Evolutionary conservation across 30 jellyfish, hydroid and myxozoan species (phyloP), one percentile per base, ranked within the genome.

Genomic region (Clytia hemisphaerica): DNA sequence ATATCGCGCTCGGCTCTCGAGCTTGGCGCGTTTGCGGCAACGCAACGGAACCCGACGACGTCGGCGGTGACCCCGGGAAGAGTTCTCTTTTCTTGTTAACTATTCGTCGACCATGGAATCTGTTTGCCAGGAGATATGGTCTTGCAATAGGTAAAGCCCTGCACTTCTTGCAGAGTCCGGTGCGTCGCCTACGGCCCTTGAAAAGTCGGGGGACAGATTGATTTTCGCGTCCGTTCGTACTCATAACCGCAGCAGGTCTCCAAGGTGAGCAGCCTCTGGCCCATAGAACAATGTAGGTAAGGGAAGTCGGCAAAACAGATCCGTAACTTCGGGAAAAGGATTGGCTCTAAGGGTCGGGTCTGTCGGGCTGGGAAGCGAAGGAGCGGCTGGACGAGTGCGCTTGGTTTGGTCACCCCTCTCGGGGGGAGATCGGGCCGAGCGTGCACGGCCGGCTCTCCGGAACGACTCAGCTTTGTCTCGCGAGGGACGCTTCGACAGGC

Each of bases 221-320:
- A n/a, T n/a, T n/a, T n/a, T n/a, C n/a, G n/a, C n/a, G n/a, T n/a
- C n/a, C n/a, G n/a, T n/a, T n/a, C 90, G 89, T 76, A 76, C 90
- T 40, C 83, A 67, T 14, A 76, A 31, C 90, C 90, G 89, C 90
- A 67, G 24, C 91, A 67, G 90, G 90, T 76, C 79, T 67, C 65
- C 83, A 45, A 76, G 90, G 89, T 67, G 92, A 31, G 75, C 78
- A 76, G 90, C 89, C 92, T 77, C 90, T 68, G 92, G 89, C 53
- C 30, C 89, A 26, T 37, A 26, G 90, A 69, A 42, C 51, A 68
- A 77, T 68, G 82, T 69, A 68, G 90, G 91, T 69, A 68, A 77
- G 90, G 90, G 92, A 77, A 77, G 90, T 77, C 89, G 90, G 89
- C 91, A 77, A 67, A 77, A 68, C 68, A 69, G 90, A 69, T 77